Evolutionary conservation across 2,797 vertebrate species (phyloP).

Genomic region (Lagothrix lagotricha): DNA sequence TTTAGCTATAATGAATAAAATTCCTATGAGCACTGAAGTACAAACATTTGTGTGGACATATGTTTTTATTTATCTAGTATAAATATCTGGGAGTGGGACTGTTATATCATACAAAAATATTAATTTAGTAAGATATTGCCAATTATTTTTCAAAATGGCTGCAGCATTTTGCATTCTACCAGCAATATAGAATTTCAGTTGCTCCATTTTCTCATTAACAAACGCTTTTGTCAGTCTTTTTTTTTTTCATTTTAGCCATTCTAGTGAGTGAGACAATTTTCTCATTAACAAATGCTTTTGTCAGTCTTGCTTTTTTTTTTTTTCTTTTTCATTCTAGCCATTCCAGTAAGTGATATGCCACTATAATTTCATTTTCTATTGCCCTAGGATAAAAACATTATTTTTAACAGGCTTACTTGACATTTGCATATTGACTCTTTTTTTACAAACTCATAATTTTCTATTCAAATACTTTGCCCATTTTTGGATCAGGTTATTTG

Average conservation of each 20-base stretch:
- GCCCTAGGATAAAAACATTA: not conserved
- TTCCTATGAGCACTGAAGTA: too few species aligned
- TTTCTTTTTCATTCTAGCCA: not conserved
- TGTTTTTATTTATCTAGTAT: not conserved
- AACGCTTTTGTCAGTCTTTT: not conserved
- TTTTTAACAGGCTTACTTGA: not conserved
- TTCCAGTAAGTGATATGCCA: not conserved
- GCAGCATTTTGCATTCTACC: not conserved
- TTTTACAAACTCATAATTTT: not conserved
- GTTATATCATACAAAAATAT: not conserved
- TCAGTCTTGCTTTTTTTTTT: not conserved
- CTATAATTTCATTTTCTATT: not conserved
- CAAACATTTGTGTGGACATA: not conserved
- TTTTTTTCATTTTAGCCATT: not conserved
- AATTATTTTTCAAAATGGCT: not conserved
- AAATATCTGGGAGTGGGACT: not conserved
- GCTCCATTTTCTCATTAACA: not conserved
- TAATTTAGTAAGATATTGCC: not conserved
- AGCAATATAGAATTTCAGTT: not conserved
- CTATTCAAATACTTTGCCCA: not conserved
- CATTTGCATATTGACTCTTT: not conserved
- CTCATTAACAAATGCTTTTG: not conserved
- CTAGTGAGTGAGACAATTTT: not conserved
- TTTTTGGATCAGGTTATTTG: not conserved
- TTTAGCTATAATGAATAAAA: not conserved